phyloP scores from a whole-genome alignment of 2,113 vertebrate genomes.

The Oophaga pumilio region DNA sequence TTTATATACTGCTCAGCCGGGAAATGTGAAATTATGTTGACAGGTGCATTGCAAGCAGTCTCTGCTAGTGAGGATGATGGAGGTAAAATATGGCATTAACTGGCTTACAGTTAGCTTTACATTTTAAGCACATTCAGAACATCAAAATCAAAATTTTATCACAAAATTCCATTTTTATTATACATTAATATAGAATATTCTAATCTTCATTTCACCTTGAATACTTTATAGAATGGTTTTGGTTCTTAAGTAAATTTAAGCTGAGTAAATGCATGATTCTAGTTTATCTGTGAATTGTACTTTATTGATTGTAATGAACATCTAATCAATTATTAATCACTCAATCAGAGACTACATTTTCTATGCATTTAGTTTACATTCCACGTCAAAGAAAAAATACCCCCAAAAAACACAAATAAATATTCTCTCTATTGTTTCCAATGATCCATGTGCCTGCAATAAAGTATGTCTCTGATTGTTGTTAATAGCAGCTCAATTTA shows the following conservation, averaged over 20 bases:
- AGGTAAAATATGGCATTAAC: neutral
- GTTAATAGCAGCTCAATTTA: too few species aligned
- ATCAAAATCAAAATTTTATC: neutral
- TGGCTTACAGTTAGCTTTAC: neutral
- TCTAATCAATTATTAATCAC: too few species aligned
- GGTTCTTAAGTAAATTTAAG: neutral
- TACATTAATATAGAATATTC: neutral
- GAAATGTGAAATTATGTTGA: conserved; percentile 16
- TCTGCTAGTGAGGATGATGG: neutral
- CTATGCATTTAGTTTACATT: too few species aligned
- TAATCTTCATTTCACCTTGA: neutral
- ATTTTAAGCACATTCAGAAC: neutral
- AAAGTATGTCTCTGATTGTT: too few species aligned
- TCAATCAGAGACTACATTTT: too few species aligned
- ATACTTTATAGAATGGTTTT: neutral
- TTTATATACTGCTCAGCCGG: neutral
- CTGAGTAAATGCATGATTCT: neutral
- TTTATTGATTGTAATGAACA: too few species aligned
- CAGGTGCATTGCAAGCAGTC: conserved; percentile 1
- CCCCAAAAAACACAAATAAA: too few species aligned
- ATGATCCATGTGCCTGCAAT: too few species aligned
- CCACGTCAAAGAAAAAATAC: too few species aligned
- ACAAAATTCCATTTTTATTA: neutral
- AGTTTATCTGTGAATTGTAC: neutral
- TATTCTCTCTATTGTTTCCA: too few species aligned